phyloP scores from a whole-genome alignment of 2,797 vertebrate species.

The Merluccius polli region DNA sequence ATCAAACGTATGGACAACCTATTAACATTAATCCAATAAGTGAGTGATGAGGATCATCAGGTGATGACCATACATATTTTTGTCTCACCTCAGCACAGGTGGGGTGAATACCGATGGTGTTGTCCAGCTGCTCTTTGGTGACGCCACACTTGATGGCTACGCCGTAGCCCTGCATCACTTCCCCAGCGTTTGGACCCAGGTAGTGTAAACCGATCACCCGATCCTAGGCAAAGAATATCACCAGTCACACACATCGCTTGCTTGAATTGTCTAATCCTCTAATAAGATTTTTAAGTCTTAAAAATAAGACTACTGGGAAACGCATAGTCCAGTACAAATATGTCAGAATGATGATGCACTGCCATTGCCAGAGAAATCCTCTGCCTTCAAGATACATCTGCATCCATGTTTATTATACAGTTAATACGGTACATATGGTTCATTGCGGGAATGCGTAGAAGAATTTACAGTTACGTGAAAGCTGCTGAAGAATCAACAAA shows the following conservation, averaged over 20 bases:
- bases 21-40: not conserved
- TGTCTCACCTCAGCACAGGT: constrained; percentile 88
- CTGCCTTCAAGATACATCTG: too few relatives aligned
- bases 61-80: not conserved
- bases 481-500: not conserved
- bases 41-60: not conserved
- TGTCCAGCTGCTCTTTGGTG: constrained; percentile 86
- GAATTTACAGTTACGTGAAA: not conserved
- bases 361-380: too few relatives aligned
- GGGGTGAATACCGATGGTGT: constrained; percentile 94
- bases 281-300: too few relatives aligned
- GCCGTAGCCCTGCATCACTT: constrained; percentile 93
- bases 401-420: not conserved
- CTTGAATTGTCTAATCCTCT: too few relatives aligned
- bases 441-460: not conserved
- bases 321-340: too few relatives aligned
- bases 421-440: not conserved
- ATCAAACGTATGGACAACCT: not conserved
- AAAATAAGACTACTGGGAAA: too few relatives aligned
- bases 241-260: too few relatives aligned
- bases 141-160: constrained; percentile 91
- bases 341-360: too few relatives aligned
- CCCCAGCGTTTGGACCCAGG: constrained; percentile 93
- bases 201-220: constrained; percentile 92
- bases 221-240: constrained; percentile 61